These are phyloP conservation scores for Alviniconcha strummeri DNA, from an alignment of 2,888 invertebrate genomes.

Conservation along the genomic window DNA sequence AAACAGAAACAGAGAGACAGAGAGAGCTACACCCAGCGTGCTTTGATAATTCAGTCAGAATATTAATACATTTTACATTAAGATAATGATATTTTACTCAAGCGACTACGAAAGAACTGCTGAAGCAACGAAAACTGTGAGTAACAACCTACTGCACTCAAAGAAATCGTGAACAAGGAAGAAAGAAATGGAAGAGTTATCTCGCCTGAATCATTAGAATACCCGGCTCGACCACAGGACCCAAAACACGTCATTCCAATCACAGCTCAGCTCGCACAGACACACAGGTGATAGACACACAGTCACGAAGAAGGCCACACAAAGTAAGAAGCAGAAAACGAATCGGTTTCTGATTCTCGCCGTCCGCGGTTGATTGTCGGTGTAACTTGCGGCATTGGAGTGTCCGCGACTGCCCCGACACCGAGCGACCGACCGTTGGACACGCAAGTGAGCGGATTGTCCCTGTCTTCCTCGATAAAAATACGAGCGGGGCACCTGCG, in stretches of 20 bases:
- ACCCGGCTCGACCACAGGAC: neutral
- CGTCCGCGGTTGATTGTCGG: neutral
- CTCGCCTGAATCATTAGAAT: slow-evolving; percentile 12
- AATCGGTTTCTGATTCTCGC: neutral
- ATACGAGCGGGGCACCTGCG: slow-evolving; percentile 15
- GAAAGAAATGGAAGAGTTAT: slow-evolving; percentile 12
- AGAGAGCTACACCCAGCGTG: neutral
- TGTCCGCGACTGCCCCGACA: neutral
- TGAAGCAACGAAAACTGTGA: neutral
- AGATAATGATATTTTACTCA: no score
- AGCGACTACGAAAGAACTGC: no score
- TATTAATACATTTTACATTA: no score
- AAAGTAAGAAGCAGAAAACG: neutral
- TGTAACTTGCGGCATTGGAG: neutral
- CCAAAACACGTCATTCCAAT: neutral
- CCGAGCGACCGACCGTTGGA: slow-evolving; percentile 8
- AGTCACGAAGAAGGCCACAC: neutral
- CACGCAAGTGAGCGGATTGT: slow-evolving; percentile 26
- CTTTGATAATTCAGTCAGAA: no score
- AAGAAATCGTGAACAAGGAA: neutral
- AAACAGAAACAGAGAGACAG: slow-evolving; percentile 12
- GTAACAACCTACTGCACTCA: neutral
- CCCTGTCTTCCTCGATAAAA: slow-evolving; percentile 27
- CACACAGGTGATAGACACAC: no score
- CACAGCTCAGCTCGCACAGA: neutral